Base-by-base conservation (phyloP, 1,140 invertebrate genomes). In the Tachypleus tridentatus region DNA sequence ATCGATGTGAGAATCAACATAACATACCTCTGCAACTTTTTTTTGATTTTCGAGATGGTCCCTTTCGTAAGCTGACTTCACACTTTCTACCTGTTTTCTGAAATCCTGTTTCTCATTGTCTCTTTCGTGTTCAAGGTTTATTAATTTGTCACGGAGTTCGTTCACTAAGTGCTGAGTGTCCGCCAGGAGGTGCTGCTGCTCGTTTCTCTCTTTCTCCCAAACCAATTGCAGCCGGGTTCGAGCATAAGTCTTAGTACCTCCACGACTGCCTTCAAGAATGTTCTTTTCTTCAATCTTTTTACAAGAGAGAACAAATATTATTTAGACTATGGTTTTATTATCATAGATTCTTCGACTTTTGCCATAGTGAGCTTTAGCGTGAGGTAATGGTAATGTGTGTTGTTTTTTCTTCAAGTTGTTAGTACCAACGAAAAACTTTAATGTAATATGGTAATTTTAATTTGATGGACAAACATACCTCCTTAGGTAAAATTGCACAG, bases 171-270 rank as follows among this genome's bases (percentile, higher is more conserved):
- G 91, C 61, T 93, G 91, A 0, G 92, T 93, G 78, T 97, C 92
- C 72, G 90, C 87, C 4, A 97, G 77, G 47, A 96, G 77, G 6
- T 91, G 81, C 70, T 93, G 91, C 72, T 96, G 91, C 73, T 96
- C 91, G 72, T 91, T 87, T 62, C 93, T 80, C 76, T 97, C 94
- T 74, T 95, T 96, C 72, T 95, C 91, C 93, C 93, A 97, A 1
- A 92, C 91, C 9, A 95, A 77, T 74, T 97, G 93, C 82, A 97
- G 86, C 54, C 89, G 84, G 3, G 91, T 91, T 74, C 89, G 87
- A 59, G 92, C 78, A 48, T 88, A 86, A 68, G 91, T 86, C 73
- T 91, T 87, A 0, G 89, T 87, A 64, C 91, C 80, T 3, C 75
- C 75, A 6, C 76, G 67, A 5, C 71, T 70, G 2, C 71, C 72